Percentiles rank a stretch among this genome's conserved stretches.
These are phyloP conservation scores for Eurytoma californica DNA, from an alignment of 2,888 invertebrate species.

Conservation along the genomic window DNA sequence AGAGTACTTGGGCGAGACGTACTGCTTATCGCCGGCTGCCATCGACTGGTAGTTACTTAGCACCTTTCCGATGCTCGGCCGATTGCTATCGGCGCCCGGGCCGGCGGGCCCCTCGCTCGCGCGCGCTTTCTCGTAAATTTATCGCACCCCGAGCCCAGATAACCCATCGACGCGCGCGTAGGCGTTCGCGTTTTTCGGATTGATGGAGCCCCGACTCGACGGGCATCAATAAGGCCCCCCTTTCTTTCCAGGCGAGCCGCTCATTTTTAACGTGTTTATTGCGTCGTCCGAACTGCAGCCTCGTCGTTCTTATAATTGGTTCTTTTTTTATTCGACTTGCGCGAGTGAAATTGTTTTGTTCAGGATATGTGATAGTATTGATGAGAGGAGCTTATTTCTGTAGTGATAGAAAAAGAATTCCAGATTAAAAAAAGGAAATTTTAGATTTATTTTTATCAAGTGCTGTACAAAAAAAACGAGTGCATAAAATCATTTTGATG, in stretches of 20 bases:
- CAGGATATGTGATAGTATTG: too few species aligned
- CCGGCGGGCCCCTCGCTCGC: constrained; percentile 18
- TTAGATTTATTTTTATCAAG: too few species aligned
- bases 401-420: too few species aligned
- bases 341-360: neutral
- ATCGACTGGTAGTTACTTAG: neutral
- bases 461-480: too few species aligned
- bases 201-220: constrained; percentile 14
- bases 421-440: too few species aligned
- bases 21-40: too few species aligned
- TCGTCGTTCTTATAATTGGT: neutral
- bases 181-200: constrained; percentile 28
- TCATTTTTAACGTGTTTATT: constrained; percentile 5
- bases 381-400: too few species aligned
- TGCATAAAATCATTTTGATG: too few species aligned
- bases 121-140: neutral
- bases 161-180: constrained; percentile 4
- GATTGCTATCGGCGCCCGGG: constrained; percentile 30
- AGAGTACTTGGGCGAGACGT: too few species aligned
- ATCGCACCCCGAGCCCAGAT: too few species aligned
- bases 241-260: neutral
- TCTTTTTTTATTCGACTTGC: neutral
- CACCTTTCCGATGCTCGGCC: too few species aligned
- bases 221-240: neutral
- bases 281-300: neutral